Percentiles rank a stretch among this genome's conserved stretches.
phyloP scores from a whole-genome alignment of 2,888 invertebrate genomes.

The Epirrita christyi region DNA sequence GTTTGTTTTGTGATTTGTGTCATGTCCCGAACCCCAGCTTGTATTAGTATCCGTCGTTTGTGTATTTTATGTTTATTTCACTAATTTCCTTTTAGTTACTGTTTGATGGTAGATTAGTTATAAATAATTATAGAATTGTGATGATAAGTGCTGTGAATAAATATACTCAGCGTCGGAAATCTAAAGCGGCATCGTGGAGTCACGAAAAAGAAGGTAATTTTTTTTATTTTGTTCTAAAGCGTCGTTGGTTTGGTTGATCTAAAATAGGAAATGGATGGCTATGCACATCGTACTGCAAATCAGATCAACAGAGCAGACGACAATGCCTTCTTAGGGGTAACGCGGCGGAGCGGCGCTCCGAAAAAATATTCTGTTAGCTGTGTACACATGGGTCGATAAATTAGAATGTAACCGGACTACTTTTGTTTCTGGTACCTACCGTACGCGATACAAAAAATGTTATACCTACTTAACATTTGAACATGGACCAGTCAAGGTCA shows the following conservation, averaged over 20 bases:
- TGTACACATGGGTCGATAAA: constrained; percentile 67
- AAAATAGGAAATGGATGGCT: neutral
- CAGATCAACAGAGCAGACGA: neutral
- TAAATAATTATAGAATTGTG: constrained; percentile 76
- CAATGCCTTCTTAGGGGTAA: neutral
- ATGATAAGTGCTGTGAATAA: constrained; percentile 84
- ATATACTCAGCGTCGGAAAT: constrained; percentile 81
- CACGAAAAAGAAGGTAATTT: constrained; percentile 85
- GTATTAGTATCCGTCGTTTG: constrained; percentile 68
- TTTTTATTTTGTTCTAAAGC: constrained; percentile 69
- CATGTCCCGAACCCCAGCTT: constrained; percentile 76
- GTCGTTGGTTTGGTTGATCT: constrained; percentile 19
- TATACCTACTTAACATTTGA: constrained; percentile 8
- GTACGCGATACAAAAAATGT: constrained; percentile 22
- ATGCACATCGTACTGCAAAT: neutral
- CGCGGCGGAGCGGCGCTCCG: no score
- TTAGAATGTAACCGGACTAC: constrained; percentile 47
- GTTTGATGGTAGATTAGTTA: constrained; percentile 74
- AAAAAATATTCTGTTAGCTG: neutral
- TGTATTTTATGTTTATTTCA: constrained; percentile 73
- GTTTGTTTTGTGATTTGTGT: constrained; percentile 81
- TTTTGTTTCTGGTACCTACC: constrained; percentile 25
- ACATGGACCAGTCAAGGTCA: constrained; percentile 16
- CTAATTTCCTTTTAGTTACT: constrained; percentile 58
- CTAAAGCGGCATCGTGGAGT: constrained; percentile 86